These are phyloP conservation scores for Trinorchestia longiramus DNA, from an alignment of 1,140 invertebrate species.

Conservation along the genomic window DNA sequence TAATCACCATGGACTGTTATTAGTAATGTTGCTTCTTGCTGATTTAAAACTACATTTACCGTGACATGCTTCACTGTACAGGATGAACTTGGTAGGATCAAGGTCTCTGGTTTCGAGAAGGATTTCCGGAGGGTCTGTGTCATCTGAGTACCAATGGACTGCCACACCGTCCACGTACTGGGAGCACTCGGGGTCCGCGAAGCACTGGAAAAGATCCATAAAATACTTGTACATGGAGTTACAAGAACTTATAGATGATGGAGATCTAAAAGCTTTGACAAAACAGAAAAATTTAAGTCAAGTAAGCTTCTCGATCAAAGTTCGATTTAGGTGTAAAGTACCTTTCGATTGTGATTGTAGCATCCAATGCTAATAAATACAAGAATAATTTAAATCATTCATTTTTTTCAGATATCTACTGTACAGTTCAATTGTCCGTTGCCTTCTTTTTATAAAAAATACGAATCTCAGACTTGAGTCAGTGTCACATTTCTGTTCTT, in stretches of 20 bases:
- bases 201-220: background rate
- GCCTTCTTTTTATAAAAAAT: too few relatives aligned
- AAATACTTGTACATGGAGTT: background rate
- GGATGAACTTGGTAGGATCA: constrained; percentile 80
- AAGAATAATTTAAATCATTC: too few relatives aligned
- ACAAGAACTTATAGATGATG: background rate
- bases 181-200: constrained; percentile 71
- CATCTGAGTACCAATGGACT: constrained; percentile 85
- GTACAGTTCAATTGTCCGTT: too few relatives aligned
- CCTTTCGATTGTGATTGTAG: too few relatives aligned
- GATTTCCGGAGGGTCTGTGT: constrained; percentile 71
- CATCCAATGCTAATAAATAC: too few relatives aligned
- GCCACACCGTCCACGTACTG: constrained; percentile 83
- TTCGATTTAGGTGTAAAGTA: too few relatives aligned
- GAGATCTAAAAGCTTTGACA: background rate
- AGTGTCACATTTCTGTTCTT: too few relatives aligned
- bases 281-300: background rate
- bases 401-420: too few relatives aligned
- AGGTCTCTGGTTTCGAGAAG: constrained; percentile 74
- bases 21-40: background rate
- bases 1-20: too few relatives aligned
- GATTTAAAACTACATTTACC: constrained; percentile 69
- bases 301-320: background rate
- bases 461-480: too few relatives aligned
- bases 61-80: constrained; percentile 83